Percentiles rank a stretch among this genome's conserved stretches.
Conservation (phyloP, 2,113 vertebrate species). For the Dicentrarchus labrax region DNA sequence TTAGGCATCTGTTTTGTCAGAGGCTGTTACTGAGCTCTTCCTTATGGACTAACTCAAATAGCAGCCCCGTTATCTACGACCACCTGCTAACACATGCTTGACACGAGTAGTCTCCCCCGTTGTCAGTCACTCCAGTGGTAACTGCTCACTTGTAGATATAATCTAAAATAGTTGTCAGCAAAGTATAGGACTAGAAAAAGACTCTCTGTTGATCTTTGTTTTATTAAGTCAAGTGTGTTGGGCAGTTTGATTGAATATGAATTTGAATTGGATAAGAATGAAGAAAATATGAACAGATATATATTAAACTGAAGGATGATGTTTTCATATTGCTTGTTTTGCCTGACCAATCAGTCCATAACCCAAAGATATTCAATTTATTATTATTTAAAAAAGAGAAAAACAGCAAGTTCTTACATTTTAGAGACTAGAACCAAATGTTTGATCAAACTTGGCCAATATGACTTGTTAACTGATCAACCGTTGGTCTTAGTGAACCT, state of each 20-base stretch:
- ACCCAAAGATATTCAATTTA: neutral
- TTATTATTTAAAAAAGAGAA: neutral
- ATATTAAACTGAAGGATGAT: neutral
- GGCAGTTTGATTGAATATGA: neutral
- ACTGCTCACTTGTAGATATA: neutral
- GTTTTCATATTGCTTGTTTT: neutral
- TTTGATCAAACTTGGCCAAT: neutral
- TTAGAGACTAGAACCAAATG: neutral
- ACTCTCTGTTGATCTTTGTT: neutral
- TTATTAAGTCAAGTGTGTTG: neutral
- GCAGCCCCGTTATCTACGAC: slow-evolving; percentile 38
- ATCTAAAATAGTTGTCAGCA: neutral
- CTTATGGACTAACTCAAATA: slow-evolving; percentile 40
- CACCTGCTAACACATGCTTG: slow-evolving; percentile 44
- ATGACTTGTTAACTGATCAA: neutral
- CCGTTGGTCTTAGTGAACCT: neutral
- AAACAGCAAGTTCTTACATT: neutral
- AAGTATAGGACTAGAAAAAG: neutral
- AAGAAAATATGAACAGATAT: neutral
- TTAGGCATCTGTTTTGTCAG: slow-evolving; percentile 42
- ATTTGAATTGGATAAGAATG: neutral
- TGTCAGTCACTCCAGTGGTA: slow-evolving; percentile 17
- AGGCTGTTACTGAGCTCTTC: slow-evolving; percentile 49
- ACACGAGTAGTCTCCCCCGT: slow-evolving; percentile 9
- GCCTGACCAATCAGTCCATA: neutral